Evolutionary conservation across 1,140 invertebrate genomes (phyloP), one percentile per base, ranked within the genome.

Genomic region (Araneus ventricosus): DNA sequence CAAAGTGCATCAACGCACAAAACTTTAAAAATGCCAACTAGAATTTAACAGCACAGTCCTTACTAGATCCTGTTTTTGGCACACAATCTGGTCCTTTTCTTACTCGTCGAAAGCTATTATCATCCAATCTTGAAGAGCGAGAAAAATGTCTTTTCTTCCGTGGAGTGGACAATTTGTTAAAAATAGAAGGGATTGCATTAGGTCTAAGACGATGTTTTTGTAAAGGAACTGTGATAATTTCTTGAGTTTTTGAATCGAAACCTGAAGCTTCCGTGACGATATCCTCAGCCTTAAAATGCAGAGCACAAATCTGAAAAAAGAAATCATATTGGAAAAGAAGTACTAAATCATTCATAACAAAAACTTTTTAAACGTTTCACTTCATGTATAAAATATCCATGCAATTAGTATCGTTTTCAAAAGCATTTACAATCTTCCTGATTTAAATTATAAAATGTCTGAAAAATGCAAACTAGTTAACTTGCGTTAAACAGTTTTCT

Each of bases 241-340:
- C 45, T 57, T 80, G 67, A 79, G 24, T 79, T 90, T 80, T 79
- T 24, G 70, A 57, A 80, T 90, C 39, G 27, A 79, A 90, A 79
- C 8, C 67, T 57, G 67, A 80, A 34, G 67, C 41, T 57, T 79
- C 70, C 30, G 67, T 80, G 24, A 80, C 24, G 6, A 90, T 90
- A 59, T 90, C 63, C 45, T 57, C 70, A 10, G 88, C 61, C 6
- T 80, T 79, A 59, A 90, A 90, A 80, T 90, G 70, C 6, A 34
- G 41, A 8, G 41, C 45, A 24, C 70, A 90, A 39, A 90, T 45
- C 88, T 90, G 34, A 10, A 88, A 88, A 70, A 45, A 79, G 27
- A 24, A 57, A 84, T 22, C 52, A 57, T 57, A 7, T 8, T 22
- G 17, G 39, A 37, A 41, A 67, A 67, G 27, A 67, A 27, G 20